Evolutionary conservation across 2,113 vertebrate genomes (phyloP), one percentile per base, ranked within the genome.

Genomic region (Labeo rohita): DNA sequence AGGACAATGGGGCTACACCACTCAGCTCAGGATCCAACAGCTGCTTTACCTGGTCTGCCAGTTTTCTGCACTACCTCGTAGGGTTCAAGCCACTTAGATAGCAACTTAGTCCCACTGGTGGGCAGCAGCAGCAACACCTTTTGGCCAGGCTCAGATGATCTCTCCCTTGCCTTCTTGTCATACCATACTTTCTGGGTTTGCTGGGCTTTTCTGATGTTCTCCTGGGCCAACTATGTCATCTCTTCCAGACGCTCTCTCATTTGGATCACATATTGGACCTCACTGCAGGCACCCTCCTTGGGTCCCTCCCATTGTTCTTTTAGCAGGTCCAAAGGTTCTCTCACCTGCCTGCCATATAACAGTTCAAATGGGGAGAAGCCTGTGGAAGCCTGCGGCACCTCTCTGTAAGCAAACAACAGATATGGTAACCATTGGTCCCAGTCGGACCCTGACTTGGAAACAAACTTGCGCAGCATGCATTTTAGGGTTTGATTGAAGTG

Each of bases 201-300:
- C 21, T 87, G 80, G 10, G 72, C 45, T 36, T 74, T 72, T 7
- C 12, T 56, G 3, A 84, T 61, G 8, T 82, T 34, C 8, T 52
- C 36, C 21, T 75, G 39, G 8, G 70, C 72, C 18, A 87, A 5
- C 7, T 6, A 23, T 66, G 45, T 54, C 52, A 76, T 87, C 70
- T 87, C 8, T 18, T 87, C 45, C 23, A 87, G 72, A n/a, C 49
- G 11, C 11, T 82, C 72, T 56, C 45, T 66, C 85, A 87, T 78
- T 10, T 83, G 49, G 12, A 86, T 13, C 6, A 77, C 80, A 36
- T 84, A 78, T 3, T 59, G 47, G 18, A 83, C 34, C 9, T 75
- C 66, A 82, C 10, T 49, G 8, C n/a, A 8, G 6, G 28, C 3
- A 16, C 8, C 34, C 3, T 47, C 23, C 36, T 50, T 23, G 16